These are phyloP conservation scores for Muschampia plurimacula DNA, from an alignment of 2,888 invertebrate genomes.

Conservation along the genomic window DNA sequence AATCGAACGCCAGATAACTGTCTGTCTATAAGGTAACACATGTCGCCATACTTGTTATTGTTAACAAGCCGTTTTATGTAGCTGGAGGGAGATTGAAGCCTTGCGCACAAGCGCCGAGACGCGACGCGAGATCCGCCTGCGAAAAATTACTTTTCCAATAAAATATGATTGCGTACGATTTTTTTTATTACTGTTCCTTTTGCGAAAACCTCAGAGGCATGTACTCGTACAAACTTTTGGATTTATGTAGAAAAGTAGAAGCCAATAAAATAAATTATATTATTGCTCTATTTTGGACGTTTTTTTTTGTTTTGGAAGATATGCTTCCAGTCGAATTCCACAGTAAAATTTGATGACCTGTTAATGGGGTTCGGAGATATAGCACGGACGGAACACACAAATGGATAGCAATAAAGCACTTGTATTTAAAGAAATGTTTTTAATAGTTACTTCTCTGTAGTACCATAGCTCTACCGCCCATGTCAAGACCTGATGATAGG, in stretches of 20 bases:
- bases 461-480: too few relatives aligned
- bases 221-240: not conserved
- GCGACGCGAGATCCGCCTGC: constrained; percentile 56
- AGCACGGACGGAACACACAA: too few relatives aligned
- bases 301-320: too few relatives aligned
- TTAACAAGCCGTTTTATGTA: constrained; percentile 70
- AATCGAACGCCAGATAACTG: constrained; percentile 16
- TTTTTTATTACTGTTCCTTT: constrained; percentile 67
- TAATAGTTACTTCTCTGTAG: too few relatives aligned
- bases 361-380: too few relatives aligned
- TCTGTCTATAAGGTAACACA: constrained; percentile 24
- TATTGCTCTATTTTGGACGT: not conserved
- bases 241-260: constrained; percentile 8
- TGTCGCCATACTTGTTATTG: constrained; percentile 55
- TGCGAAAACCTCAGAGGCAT: constrained; percentile 29
- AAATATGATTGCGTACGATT: constrained; percentile 78
- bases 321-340: too few relatives aligned
- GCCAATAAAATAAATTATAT: not conserved
- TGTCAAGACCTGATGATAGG: too few relatives aligned
- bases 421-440: too few relatives aligned
- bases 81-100: constrained; percentile 64
- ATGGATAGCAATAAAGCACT: too few relatives aligned
- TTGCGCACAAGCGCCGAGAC: constrained; percentile 57
- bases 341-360: too few relatives aligned
- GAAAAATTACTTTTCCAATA: constrained; percentile 73